These are phyloP conservation scores for Diloba caeruleocephala DNA, from an alignment of 2,888 invertebrate genomes.

Conservation along the genomic window DNA sequence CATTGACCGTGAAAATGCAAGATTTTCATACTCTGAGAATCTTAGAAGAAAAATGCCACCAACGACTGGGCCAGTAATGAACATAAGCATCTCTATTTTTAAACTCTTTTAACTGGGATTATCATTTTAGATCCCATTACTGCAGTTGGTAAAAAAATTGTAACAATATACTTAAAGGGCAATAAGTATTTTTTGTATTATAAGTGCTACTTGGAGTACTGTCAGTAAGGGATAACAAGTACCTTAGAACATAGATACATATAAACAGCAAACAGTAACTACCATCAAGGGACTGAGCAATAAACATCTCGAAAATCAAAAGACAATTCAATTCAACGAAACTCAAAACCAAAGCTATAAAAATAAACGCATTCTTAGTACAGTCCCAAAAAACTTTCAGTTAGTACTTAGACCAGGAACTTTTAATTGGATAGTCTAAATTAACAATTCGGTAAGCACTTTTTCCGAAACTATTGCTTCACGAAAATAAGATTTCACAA, in stretches of 20 bases:
- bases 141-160: too few relatives aligned
- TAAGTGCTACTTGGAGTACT: neutral
- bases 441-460: slow-evolving; percentile 10
- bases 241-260: slow-evolving; percentile 9
- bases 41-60: too few relatives aligned
- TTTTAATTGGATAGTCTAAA: slow-evolving; percentile 53
- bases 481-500: too few relatives aligned
- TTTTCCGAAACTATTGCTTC: too few relatives aligned
- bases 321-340: slow-evolving; percentile 40
- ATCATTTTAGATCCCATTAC: too few relatives aligned
- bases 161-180: too few relatives aligned
- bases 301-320: slow-evolving; percentile 46
- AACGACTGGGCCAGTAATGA: too few relatives aligned
- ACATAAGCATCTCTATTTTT: too few relatives aligned
- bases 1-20: too few relatives aligned
- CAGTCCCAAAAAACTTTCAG: slow-evolving; percentile 14
- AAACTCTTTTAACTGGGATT: too few relatives aligned
- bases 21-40: too few relatives aligned
- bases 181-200: slow-evolving; percentile 9
- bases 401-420: slow-evolving; percentile 42
- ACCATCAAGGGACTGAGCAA: slow-evolving; percentile 33
- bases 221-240: too few relatives aligned
- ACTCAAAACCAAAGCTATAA: slow-evolving; percentile 35
- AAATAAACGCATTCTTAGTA: slow-evolving; percentile 41
- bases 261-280: slow-evolving; percentile 24